Base-by-base conservation (phyloP, 2,797 vertebrate species). In the Valencia hispanica region DNA sequence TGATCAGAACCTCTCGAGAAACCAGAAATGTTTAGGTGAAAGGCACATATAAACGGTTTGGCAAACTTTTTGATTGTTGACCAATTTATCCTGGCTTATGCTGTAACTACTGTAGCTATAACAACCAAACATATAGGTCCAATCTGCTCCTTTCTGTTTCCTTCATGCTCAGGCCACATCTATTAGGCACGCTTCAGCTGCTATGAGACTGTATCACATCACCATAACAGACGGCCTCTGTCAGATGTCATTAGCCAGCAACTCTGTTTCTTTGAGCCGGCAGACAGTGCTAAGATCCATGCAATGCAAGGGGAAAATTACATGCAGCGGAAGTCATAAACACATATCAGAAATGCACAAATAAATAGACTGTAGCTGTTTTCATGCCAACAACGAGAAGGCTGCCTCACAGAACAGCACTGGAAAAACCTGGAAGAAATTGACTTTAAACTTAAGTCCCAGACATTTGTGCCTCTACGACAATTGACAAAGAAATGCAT, bases 201-300 rank as follows among this genome's bases (percentile, higher is more conserved):
- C 82, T 78, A 72, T 41, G 82, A 84, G 91, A 84, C 76, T 55
- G 86, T 90, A 91, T 94, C 93, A 91, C 91, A 94, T 89, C 93
- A 89, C 88, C 85, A 72, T 83, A 92, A 94, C 93, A 91, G 94
- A 95, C 90, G 89, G 90, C 80, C 89, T 79, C 90, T 94, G 94
- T 94, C 95, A 94, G 86, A 91, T 87, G 78, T 87, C 90, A 93
- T 96, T 95, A 95, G 91, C 79, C 53, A 84, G 90, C 90, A 88
- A 85, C 89, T 95, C 89, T 81, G 88, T 94, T 94, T 94, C 89
- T 86, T 84, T 84, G 75, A 85, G 89, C 88, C 89, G 92, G 92
- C 93, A 85, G 83, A 72, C 80, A 82, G 73, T 17, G 70, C 80
- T 68, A 84, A 88, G 89, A 87, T 63, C 73, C 85, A 82, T 76